Conservation (phyloP, 2,797 vertebrate species). For the Siniperca scherzeri region DNA sequence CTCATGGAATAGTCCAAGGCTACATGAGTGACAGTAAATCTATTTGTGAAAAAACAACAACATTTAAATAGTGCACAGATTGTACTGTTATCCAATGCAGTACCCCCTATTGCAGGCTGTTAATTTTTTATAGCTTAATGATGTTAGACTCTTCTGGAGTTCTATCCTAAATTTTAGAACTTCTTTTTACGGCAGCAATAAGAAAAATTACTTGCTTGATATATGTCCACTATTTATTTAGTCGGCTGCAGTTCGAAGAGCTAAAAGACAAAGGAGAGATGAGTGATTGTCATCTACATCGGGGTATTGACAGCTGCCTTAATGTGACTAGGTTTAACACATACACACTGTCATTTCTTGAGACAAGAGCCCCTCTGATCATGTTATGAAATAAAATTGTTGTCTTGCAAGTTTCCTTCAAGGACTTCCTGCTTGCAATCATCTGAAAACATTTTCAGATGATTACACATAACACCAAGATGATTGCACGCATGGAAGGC, state of each 20-base stretch:
- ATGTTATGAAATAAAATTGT: constrained; percentile 23
- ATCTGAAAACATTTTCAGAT: constrained; percentile 46
- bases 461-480: constrained; percentile 49
- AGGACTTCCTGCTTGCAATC: constrained; percentile 38
- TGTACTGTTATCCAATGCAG: neutral
- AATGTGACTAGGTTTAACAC: neutral
- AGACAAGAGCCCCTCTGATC: constrained; percentile 1
- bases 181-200: neutral
- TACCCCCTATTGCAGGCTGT: neutral
- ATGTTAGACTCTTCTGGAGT: neutral
- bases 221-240: neutral
- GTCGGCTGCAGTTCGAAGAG: neutral
- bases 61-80: neutral
- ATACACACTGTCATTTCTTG: neutral
- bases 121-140: neutral
- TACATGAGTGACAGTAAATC: constrained; percentile 12
- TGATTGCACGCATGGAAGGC: constrained; percentile 38
- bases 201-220: constrained; percentile 8
- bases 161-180: neutral
- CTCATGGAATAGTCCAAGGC: neutral
- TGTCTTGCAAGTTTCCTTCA: constrained; percentile 34
- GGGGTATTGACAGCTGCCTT: neutral
- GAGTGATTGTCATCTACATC: neutral
- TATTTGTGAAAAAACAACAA: neutral
- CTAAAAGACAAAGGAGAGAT: neutral